A percentile compares a stretch with the other conserved stretches of the same genome.
Conservation (phyloP, 2,113 vertebrate genomes). For the Podarcis raffonei region DNA sequence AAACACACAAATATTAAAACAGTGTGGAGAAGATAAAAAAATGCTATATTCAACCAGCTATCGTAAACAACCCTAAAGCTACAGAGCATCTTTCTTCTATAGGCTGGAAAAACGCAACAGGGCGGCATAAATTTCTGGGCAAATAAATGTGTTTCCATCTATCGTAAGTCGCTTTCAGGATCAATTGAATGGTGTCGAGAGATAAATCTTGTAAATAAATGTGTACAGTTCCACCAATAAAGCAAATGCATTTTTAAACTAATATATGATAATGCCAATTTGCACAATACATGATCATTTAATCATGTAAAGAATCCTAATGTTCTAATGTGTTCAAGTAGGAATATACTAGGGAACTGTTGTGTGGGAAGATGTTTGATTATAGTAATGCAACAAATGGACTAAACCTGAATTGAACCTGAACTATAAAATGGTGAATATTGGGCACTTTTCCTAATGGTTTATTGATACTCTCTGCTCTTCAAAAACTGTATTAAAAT, state of each 20-base stretch:
- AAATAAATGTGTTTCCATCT: no score
- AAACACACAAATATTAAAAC: no score
- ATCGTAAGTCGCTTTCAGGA: no score
- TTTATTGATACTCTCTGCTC: background rate
- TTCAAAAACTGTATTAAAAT: background rate
- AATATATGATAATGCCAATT: background rate
- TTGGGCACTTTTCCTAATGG: background rate
- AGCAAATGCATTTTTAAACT: slow-evolving; percentile 24
- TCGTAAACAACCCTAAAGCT: background rate
- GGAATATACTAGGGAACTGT: background rate
- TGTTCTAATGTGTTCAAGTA: background rate
- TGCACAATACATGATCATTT: slow-evolving; percentile 9
- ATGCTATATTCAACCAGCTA: background rate
- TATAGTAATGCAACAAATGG: background rate
- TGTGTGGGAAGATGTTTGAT: background rate
- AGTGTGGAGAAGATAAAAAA: background rate
- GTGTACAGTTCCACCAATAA: background rate
- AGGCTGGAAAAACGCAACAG: no score
- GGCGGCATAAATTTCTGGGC: no score
- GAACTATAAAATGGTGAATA: background rate
- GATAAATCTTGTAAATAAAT: background rate
- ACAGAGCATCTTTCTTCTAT: no score
- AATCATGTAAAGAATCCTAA: slow-evolving; percentile 25
- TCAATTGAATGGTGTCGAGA: no score
- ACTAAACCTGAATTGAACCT: slow-evolving; percentile 25